A percentile compares a stretch with the other conserved stretches of the same genome.
These are phyloP conservation scores for Plutomurus gul DNA, from an alignment of 1,140 invertebrate genomes.

Conservation along the genomic window DNA sequence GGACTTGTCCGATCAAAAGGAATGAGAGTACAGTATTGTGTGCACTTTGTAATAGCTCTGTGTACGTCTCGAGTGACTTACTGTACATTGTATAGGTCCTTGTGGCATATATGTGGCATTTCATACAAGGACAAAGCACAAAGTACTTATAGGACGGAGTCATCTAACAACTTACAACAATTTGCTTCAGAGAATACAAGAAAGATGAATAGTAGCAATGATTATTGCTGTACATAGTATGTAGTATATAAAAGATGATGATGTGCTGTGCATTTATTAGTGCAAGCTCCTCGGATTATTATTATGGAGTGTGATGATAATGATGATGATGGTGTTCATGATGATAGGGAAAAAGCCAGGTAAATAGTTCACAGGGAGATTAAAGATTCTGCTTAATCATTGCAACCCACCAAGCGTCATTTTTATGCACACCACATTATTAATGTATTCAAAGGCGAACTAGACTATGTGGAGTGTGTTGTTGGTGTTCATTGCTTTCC, in stretches of 20 bases:
- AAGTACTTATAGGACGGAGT: too few relatives aligned
- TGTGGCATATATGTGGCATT: too few relatives aligned
- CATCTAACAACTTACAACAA: too few relatives aligned
- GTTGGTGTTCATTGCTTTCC: too few relatives aligned
- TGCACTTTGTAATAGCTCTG: not conserved
- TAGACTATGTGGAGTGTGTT: not conserved
- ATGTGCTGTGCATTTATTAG: conserved; percentile 3
- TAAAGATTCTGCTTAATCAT: conserved; percentile 18
- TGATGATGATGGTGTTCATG: conserved; percentile 19
- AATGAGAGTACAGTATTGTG: not conserved
- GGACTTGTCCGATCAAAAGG: not conserved
- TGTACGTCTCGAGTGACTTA: too few relatives aligned
- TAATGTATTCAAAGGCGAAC: not conserved
- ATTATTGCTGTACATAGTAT: not conserved
- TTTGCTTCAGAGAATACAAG: not conserved
- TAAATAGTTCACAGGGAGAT: conserved; percentile 24
- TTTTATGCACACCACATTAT: not conserved
- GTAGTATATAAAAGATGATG: not conserved
- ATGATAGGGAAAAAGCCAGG: not conserved
- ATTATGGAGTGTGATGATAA: not conserved
- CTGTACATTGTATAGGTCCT: too few relatives aligned
- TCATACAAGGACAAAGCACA: too few relatives aligned
- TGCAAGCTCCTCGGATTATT: not conserved
- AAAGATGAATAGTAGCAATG: not conserved
- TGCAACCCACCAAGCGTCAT: too few relatives aligned